Evolutionary conservation across 2,888 invertebrate species (phyloP).

Genomic region (Carabus problematicus): DNA sequence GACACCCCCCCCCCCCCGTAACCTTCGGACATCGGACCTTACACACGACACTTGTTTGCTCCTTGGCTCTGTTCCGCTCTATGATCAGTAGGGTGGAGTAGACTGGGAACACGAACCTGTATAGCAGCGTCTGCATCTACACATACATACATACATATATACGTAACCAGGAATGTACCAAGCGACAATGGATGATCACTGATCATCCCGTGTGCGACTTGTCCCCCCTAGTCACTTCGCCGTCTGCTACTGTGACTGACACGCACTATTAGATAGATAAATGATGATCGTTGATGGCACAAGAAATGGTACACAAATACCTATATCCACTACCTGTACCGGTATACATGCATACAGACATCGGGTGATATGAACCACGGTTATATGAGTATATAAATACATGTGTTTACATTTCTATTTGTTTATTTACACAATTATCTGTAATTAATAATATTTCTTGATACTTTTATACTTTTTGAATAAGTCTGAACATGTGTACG

Average conservation of each 20-base stretch:
- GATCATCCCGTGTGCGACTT: not conserved
- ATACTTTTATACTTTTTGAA: conserved; percentile 42
- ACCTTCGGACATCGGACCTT: too few relatives aligned
- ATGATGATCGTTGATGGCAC: conserved; percentile 14
- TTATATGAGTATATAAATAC: conserved; percentile 8
- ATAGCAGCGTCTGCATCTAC: not conserved
- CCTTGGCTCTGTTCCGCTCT: too few relatives aligned
- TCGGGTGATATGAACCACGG: not conserved
- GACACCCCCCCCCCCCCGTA: too few relatives aligned
- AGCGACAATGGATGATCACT: not conserved
- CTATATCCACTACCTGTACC: not conserved
- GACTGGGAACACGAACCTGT: too few relatives aligned
- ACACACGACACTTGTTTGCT: too few relatives aligned
- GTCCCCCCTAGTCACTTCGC: conserved; percentile 16
- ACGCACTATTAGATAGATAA: too few relatives aligned
- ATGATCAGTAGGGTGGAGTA: too few relatives aligned
- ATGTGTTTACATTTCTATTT: conserved; percentile 30
- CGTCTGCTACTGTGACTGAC: conserved; percentile 1
- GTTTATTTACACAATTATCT: conserved; percentile 36
- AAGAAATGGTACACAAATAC: conserved; percentile 11
- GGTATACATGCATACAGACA: conserved; percentile 2
- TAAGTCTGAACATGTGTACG: conserved; percentile 41
- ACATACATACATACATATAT: not conserved
- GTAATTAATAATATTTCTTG: conserved; percentile 39
- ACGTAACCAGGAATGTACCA: not conserved